Conservation (phyloP, 2,888 invertebrate species). For the Diploptera punctata region DNA sequence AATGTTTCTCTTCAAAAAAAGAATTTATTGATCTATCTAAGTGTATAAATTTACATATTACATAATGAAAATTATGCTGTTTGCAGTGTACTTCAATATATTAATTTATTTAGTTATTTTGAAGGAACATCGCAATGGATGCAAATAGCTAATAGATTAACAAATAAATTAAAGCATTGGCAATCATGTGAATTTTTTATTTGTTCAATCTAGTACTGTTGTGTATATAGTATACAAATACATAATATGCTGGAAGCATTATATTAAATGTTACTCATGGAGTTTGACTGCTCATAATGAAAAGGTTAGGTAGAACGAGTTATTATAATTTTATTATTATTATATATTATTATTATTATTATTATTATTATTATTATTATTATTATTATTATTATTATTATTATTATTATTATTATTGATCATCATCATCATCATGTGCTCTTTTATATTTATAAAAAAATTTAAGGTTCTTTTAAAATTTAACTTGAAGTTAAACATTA, state of each 20-base stretch:
- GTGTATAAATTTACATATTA: too few species aligned
- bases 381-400: not conserved
- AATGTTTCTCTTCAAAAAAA: too few species aligned
- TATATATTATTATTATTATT: not conserved
- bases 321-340: not conserved
- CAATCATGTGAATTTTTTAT: conserved; percentile 8
- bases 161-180: not conserved
- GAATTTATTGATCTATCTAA: too few species aligned
- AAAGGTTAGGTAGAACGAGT: not conserved
- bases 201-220: not conserved
- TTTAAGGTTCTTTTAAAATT: too few species aligned
- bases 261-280: not conserved
- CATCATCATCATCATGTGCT: too few species aligned
- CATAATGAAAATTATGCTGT: too few species aligned
- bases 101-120: conserved; percentile 9
- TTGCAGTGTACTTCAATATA: not conserved
- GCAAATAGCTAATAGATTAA: not conserved
- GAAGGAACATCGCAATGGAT: not conserved
- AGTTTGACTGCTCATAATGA: not conserved
- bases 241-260: not conserved
- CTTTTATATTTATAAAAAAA: too few species aligned
- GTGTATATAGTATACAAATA: not conserved
- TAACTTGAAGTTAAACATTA: too few species aligned
- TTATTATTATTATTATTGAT: not conserved
- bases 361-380: not conserved